Evolutionary conservation across 2,797 vertebrate species (phyloP).

Genomic region (Champsocephalus esox): DNA sequence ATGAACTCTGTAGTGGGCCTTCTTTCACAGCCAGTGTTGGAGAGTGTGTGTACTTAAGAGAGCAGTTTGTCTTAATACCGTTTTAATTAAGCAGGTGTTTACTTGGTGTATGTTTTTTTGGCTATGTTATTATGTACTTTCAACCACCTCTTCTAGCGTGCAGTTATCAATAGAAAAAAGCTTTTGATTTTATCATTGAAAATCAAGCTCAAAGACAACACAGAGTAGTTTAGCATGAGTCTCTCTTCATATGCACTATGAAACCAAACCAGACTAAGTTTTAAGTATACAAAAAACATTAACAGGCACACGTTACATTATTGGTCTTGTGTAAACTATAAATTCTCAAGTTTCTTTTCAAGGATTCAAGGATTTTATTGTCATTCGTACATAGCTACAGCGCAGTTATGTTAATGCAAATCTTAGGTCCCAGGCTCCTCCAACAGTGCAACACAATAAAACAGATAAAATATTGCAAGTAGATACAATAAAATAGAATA

Average conservation of each 20-base stretch:
- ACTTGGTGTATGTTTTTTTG: slow-evolving; percentile 25
- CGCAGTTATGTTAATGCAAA: too few species aligned
- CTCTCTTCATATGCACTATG: too few species aligned
- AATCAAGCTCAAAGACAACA: too few species aligned
- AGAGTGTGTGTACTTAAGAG: slow-evolving; percentile 37
- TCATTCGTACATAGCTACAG: too few species aligned
- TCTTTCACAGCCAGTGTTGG: slow-evolving; percentile 44
- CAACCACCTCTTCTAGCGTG: background rate
- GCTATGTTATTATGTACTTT: slow-evolving; percentile 18
- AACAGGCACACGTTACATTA: background rate
- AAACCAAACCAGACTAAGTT: too few species aligned
- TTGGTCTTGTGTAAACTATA: background rate
- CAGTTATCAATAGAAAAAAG: background rate
- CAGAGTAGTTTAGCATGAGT: too few species aligned
- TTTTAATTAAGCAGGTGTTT: slow-evolving; percentile 62
- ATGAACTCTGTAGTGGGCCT: slow-evolving; percentile 46
- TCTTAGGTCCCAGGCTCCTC: too few species aligned
- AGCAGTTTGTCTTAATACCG: slow-evolving; percentile 50
- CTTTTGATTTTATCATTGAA: too few species aligned
- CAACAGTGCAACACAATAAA: too few species aligned
- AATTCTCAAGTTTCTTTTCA: background rate
- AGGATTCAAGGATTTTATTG: too few species aligned
- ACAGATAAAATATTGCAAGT: too few species aligned
- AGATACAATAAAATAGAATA: too few species aligned
- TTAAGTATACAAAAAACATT: background rate